Percentiles rank a stretch among this genome's conserved stretches.
Evolutionary conservation across 2,888 invertebrate species (phyloP).

Genomic region (Clunio marinus): DNA sequence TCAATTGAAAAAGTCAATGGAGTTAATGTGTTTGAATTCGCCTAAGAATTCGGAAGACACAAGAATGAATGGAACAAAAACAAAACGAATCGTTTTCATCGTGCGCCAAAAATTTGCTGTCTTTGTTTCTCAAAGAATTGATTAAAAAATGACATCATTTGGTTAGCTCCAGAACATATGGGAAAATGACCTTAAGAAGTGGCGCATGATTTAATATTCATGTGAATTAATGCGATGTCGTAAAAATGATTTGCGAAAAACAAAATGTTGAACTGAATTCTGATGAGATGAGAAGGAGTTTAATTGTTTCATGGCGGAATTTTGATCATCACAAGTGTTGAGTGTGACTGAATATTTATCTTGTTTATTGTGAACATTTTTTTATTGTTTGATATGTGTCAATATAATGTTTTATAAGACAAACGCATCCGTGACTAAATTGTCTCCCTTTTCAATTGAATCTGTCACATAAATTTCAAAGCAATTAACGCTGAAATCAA

Average conservation of each 20-base stretch:
- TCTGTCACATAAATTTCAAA: constrained; percentile 12
- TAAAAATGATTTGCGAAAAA: too few species aligned
- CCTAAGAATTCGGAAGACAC: constrained; percentile 21
- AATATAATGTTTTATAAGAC: too few species aligned
- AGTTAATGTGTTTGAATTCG: not conserved
- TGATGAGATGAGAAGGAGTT: not conserved
- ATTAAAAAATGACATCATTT: constrained; percentile 8
- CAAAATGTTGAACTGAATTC: not conserved
- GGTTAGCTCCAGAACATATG: constrained; percentile 4
- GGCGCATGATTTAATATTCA: too few species aligned
- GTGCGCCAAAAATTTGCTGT: not conserved
- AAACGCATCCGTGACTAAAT: not conserved
- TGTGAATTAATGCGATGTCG: too few species aligned
- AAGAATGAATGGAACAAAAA: not conserved
- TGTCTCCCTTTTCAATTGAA: too few species aligned
- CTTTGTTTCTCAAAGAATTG: constrained; percentile 10
- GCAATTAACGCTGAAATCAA: constrained; percentile 10
- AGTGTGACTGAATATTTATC: too few species aligned
- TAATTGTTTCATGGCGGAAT: too few species aligned
- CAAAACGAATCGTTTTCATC: not conserved
- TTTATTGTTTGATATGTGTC: too few species aligned
- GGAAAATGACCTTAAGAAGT: not conserved
- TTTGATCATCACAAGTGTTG: too few species aligned
- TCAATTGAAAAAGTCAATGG: constrained; percentile 34
- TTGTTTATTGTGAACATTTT: too few species aligned